Percentiles rank a stretch among this genome's conserved stretches.
Evolutionary conservation across 1,140 invertebrate genomes (phyloP).

Genomic region (Diabrotica undecimpunctata): DNA sequence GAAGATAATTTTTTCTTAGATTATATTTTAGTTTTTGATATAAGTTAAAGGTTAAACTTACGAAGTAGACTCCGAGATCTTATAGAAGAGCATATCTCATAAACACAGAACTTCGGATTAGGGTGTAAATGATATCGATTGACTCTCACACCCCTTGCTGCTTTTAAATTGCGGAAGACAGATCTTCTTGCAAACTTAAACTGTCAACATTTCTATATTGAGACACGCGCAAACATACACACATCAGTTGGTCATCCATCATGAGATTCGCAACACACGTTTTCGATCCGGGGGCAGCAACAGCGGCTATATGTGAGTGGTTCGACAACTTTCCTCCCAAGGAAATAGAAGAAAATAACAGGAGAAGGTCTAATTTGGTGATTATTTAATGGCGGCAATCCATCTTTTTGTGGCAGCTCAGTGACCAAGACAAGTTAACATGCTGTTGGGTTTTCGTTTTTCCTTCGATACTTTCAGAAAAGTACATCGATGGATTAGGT

Average conservation of each 20-base stretch:
- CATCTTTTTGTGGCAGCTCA: background rate
- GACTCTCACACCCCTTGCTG: too few species aligned
- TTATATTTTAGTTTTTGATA: too few species aligned
- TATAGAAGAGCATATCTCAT: too few species aligned
- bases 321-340: background rate
- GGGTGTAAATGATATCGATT: too few species aligned
- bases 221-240: background rate
- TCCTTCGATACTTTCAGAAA: background rate
- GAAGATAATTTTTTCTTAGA: too few species aligned
- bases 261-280: background rate
- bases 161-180: too few species aligned
- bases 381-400: background rate
- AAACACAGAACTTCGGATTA: too few species aligned
- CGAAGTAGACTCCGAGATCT: too few species aligned
- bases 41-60: too few species aligned
- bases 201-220: background rate
- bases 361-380: background rate
- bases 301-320: background rate
- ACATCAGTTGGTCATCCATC: background rate
- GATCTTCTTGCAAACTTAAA: background rate
- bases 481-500: slow-evolving; percentile 2
- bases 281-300: background rate
- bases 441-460: background rate
- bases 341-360: slow-evolving; percentile 3
- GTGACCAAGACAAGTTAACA: slow-evolving; percentile 2